These are phyloP conservation scores for Tetranychus urticae DNA, from an alignment of 1,140 invertebrate species.

Conservation along the genomic window DNA sequence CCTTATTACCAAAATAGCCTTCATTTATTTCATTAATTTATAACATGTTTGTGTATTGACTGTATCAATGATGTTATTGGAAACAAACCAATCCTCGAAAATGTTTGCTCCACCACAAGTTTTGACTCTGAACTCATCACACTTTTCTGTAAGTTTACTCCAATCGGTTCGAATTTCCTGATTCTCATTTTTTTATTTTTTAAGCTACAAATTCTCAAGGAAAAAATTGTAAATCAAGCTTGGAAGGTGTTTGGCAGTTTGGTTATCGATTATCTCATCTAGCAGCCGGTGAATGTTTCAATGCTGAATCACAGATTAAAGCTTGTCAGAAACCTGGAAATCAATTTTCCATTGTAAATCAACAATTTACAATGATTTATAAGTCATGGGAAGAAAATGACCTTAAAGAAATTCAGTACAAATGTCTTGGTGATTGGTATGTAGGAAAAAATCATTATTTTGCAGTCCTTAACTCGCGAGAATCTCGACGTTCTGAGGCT, in stretches of 20 bases:
- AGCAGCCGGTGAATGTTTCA: constrained; percentile 66
- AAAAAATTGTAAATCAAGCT: constrained; percentile 67
- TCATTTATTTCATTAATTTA: no score
- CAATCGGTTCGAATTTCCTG: not conserved
- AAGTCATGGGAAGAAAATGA: constrained; percentile 65
- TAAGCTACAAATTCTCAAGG: constrained; percentile 60
- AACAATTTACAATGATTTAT: constrained; percentile 88
- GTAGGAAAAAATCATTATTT: constrained; percentile 84
- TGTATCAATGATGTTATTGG: constrained; percentile 40
- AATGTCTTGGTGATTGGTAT: constrained; percentile 82
- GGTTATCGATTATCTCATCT: constrained; percentile 64
- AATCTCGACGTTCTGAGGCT: constrained; percentile 75
- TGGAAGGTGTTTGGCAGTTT: constrained; percentile 87
- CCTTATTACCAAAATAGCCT: no score
- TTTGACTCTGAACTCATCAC: constrained; percentile 55
- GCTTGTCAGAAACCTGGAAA: constrained; percentile 88
- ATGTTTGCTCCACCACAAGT: constrained; percentile 45
- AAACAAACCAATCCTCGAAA: constrained; percentile 40
- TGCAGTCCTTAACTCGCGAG: constrained; percentile 77
- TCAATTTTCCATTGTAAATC: constrained; percentile 83
- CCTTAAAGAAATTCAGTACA: constrained; percentile 75
- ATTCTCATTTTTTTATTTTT: constrained; percentile 1
- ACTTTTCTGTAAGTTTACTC: constrained; percentile 31
- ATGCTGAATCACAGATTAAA: constrained; percentile 61
- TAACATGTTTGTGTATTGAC: no score